Conservation (phyloP, 2,797 vertebrate species). For the Helostoma temminkii region DNA sequence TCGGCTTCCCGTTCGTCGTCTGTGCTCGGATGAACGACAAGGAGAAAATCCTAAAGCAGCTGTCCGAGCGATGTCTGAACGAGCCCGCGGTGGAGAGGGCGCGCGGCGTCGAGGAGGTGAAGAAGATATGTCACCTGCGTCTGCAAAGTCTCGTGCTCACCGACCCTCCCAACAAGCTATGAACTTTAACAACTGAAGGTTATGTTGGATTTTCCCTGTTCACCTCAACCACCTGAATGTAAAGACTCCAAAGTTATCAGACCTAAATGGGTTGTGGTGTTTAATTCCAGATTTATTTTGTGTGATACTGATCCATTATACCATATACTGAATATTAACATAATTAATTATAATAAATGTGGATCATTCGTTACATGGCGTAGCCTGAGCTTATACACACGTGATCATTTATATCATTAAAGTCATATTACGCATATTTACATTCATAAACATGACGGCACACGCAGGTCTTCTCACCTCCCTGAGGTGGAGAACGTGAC, state of each 20-base stretch:
- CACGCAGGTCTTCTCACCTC: background rate
- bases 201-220: background rate
- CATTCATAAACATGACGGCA: conserved; percentile 19
- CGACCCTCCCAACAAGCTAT: conserved; percentile 54
- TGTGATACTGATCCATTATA: conserved; percentile 9
- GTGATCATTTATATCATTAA: conserved; percentile 4
- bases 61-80: conserved; percentile 75
- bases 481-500: conserved; percentile 10
- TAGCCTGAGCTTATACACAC: conserved; percentile 19
- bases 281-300: conserved; percentile 48
- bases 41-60: conserved; percentile 71
- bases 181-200: background rate
- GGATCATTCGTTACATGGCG: conserved; percentile 15
- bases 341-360: too few species aligned
- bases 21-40: conserved; percentile 84
- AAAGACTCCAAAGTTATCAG: conserved; percentile 1
- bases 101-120: conserved; percentile 85
- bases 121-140: conserved; percentile 86
- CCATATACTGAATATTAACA: conserved; percentile 2
- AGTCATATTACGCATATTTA: conserved; percentile 16
- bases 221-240: background rate
- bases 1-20: conserved; percentile 89
- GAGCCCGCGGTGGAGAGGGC: conserved; percentile 72
- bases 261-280: background rate
- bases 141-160: conserved; percentile 70